A percentile compares a stretch with the other conserved stretches of the same genome.
Evolutionary conservation across 2,888 invertebrate genomes (phyloP).

Genomic region (Plebejus anna): DNA sequence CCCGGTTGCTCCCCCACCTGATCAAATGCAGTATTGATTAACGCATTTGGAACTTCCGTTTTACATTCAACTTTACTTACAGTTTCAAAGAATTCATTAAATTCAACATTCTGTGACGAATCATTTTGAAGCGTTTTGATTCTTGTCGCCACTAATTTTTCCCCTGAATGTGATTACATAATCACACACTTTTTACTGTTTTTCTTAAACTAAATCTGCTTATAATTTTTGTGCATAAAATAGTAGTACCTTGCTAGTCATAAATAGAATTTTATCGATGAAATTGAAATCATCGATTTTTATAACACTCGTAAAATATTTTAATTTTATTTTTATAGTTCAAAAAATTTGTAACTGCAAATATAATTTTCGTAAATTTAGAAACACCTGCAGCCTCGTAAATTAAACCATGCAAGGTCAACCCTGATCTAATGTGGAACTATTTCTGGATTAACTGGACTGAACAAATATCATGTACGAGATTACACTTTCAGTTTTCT

Average conservation of each 20-base stretch:
- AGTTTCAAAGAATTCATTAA: background rate
- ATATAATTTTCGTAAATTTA: constrained; percentile 13
- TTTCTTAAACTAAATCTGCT: no score
- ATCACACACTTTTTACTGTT: no score
- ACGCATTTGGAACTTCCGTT: constrained; percentile 40
- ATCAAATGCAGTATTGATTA: constrained; percentile 72
- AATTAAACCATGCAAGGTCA: constrained; percentile 10
- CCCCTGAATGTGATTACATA: background rate
- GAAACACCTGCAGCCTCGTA: constrained; percentile 12
- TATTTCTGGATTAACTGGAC: constrained; percentile 17
- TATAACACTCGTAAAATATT: background rate
- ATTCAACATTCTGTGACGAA: background rate
- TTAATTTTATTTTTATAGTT: background rate
- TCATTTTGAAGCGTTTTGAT: background rate
- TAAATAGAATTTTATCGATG: background rate
- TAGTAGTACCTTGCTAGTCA: background rate
- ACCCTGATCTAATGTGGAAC: background rate
- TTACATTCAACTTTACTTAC: constrained; percentile 36
- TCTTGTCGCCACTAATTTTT: background rate
- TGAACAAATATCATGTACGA: constrained; percentile 31
- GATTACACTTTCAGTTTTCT: constrained; percentile 42
- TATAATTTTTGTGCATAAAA: background rate
- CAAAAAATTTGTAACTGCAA: background rate
- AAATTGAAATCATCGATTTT: background rate
- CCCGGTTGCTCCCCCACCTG: constrained; percentile 45